These are phyloP conservation scores for Drosophila vallismaia DNA, from an alignment of 2,888 invertebrate genomes.

Conservation along the genomic window DNA sequence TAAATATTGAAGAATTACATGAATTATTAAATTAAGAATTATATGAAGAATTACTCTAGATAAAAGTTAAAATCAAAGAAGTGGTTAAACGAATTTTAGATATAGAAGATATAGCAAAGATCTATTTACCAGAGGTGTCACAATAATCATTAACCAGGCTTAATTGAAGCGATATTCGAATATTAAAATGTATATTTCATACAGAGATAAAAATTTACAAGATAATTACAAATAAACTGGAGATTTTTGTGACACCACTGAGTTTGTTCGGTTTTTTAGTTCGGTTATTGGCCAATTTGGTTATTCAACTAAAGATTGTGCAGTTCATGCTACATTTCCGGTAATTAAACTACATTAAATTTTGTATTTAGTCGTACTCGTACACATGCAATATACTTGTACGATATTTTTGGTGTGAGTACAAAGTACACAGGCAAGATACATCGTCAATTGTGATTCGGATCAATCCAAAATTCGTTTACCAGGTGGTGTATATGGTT, in stretches of 20 bases:
- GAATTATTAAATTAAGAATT: no score
- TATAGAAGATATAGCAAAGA: slow-evolving; percentile 28
- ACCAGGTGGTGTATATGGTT: slow-evolving; percentile 85
- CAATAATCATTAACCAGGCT: not conserved
- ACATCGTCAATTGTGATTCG: slow-evolving; percentile 38
- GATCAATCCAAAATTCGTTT: slow-evolving; percentile 84
- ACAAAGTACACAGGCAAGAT: slow-evolving; percentile 44
- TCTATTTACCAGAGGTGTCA: slow-evolving; percentile 15
- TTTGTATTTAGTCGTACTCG: slow-evolving; percentile 34
- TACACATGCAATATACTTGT: slow-evolving; percentile 30
- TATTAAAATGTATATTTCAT: not conserved
- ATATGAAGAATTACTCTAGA: not conserved
- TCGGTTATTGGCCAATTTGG: slow-evolving; percentile 18
- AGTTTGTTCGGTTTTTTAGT: slow-evolving; percentile 3
- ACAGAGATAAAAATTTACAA: not conserved
- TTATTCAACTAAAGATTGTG: slow-evolving; percentile 22
- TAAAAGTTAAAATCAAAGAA: slow-evolving; percentile 9
- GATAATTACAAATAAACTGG: not conserved
- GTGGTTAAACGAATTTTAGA: slow-evolving; percentile 83
- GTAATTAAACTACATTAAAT: slow-evolving; percentile 16
- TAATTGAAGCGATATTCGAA: not conserved
- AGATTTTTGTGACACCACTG: slow-evolving; percentile 4
- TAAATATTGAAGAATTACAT: slow-evolving; percentile 75
- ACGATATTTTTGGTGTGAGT: slow-evolving; percentile 38
- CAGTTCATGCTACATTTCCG: slow-evolving; percentile 26